phyloP scores from a whole-genome alignment of 92 coral and sea anemone species.

The Actinernus sp. region DNA sequence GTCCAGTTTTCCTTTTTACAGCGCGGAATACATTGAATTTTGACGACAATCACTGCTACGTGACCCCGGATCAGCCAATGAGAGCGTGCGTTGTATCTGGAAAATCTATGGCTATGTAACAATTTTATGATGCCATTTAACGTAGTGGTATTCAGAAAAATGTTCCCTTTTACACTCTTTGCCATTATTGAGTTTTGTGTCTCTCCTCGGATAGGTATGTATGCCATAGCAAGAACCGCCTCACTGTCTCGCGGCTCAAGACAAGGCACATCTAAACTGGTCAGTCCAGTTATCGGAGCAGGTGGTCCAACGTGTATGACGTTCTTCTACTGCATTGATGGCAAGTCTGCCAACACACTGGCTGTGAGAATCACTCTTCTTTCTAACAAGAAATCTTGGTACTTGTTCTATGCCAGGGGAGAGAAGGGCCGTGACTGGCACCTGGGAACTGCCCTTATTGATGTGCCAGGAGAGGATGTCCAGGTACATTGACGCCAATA shows the following conservation, averaged over 20 bases:
- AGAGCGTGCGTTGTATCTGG: too few relatives aligned
- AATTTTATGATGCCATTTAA: too few relatives aligned
- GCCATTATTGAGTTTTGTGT: too few relatives aligned
- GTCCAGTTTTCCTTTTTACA: too few relatives aligned
- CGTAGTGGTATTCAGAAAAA: too few relatives aligned
- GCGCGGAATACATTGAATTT: too few relatives aligned
- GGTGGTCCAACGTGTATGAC: neutral
- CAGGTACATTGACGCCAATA: neutral
- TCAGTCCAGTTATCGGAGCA: neutral
- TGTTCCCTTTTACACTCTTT: too few relatives aligned
- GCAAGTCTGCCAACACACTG: neutral
- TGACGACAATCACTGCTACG: too few relatives aligned
- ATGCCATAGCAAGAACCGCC: neutral
- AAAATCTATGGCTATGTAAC: too few relatives aligned
- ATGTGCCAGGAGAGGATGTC: neutral
- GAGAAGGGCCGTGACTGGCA: neutral
- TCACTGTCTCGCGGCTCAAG: neutral
- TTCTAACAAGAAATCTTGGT: neutral
- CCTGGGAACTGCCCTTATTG: neutral
- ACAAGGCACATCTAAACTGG: neutral
- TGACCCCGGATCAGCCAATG: too few relatives aligned
- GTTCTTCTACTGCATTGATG: neutral
- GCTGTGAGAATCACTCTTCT: neutral
- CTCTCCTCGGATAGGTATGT: too few relatives aligned
- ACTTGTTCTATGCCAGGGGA: neutral